A percentile compares a stretch with the other conserved stretches of the same genome.
These are phyloP conservation scores for Notothenia coriiceps DNA, from an alignment of 2,113 vertebrate genomes.

Conservation along the genomic window DNA sequence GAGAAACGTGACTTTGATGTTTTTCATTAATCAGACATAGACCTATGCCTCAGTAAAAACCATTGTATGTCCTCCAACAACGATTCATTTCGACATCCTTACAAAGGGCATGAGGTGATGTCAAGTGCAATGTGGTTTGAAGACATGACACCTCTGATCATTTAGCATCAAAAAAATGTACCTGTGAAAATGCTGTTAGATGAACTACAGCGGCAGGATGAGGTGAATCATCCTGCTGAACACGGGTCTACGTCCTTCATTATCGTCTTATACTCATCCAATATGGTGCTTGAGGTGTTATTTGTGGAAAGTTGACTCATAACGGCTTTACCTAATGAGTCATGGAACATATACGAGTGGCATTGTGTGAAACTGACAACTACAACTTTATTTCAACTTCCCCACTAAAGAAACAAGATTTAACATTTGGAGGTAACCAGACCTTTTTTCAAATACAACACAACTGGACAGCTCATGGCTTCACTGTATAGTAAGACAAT, in stretches of 20 bases:
- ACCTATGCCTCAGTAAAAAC: neutral
- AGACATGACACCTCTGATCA: constrained; percentile 21
- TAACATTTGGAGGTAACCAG: neutral
- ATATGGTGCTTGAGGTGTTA: constrained; percentile 11
- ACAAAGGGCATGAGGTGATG: neutral
- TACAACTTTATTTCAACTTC: constrained; percentile 29
- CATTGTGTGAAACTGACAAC: neutral
- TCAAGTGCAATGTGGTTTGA: constrained; percentile 14
- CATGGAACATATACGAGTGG: neutral
- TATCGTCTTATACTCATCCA: constrained; percentile 9
- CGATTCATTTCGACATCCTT: neutral
- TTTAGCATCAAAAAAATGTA: constrained; percentile 22
- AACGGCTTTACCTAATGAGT: constrained; percentile 18
- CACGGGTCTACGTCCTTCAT: constrained; percentile 7
- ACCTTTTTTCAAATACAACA: neutral
- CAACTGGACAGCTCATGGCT: neutral
- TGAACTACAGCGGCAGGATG: neutral
- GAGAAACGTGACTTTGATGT: neutral
- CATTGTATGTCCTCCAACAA: neutral
- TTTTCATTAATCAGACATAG: neutral
- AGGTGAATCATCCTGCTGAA: constrained; percentile 26
- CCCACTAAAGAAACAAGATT: constrained; percentile 4
- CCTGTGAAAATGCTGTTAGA: constrained; percentile 11
- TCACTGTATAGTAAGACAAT: constrained; percentile 51
- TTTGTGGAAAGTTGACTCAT: constrained; percentile 14